Percentiles rank a stretch among this genome's conserved stretches.
These are phyloP conservation scores for Desmophyllum pertusum DNA, from an alignment of 92 coral and sea anemone species.

Conservation along the genomic window DNA sequence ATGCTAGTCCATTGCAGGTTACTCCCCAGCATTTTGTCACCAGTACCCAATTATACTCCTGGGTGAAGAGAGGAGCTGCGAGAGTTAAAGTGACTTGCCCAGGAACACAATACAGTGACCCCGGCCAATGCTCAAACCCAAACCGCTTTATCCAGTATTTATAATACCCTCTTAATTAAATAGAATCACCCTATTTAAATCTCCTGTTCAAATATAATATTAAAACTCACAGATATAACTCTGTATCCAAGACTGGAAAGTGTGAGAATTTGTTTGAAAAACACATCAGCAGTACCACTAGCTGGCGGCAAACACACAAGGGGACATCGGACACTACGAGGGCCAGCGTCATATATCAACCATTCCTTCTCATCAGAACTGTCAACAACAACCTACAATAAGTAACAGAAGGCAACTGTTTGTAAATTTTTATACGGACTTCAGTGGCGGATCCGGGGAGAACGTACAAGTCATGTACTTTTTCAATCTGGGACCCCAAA, in stretches of 20 bases:
- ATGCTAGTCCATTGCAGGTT: too few relatives aligned
- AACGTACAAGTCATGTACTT: neutral
- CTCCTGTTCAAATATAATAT: neutral
- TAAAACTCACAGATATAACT: slow-evolving; percentile 87
- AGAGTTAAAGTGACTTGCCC: too few relatives aligned
- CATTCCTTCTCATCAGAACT: slow-evolving; percentile 87
- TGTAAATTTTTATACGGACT: neutral
- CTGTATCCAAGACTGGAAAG: slow-evolving; percentile 95
- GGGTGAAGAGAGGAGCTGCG: too few relatives aligned
- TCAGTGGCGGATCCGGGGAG: neutral
- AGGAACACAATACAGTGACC: too few relatives aligned
- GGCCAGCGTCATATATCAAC: slow-evolving; percentile 97
- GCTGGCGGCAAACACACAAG: slow-evolving; percentile 96
- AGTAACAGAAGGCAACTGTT: neutral
- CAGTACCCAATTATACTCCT: too few relatives aligned
- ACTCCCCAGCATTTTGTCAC: too few relatives aligned
- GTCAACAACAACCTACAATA: slow-evolving; percentile 85
- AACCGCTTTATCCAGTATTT: too few relatives aligned
- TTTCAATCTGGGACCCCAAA: neutral
- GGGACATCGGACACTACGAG: slow-evolving; percentile 89
- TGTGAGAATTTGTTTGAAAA: slow-evolving; percentile 93
- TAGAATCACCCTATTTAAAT: too few relatives aligned
- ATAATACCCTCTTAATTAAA: too few relatives aligned
- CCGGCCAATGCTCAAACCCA: too few relatives aligned
- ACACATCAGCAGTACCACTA: slow-evolving; percentile 98